Evolutionary conservation across 2,113 vertebrate genomes (phyloP).

Genomic region (Delphinapterus leucas): DNA sequence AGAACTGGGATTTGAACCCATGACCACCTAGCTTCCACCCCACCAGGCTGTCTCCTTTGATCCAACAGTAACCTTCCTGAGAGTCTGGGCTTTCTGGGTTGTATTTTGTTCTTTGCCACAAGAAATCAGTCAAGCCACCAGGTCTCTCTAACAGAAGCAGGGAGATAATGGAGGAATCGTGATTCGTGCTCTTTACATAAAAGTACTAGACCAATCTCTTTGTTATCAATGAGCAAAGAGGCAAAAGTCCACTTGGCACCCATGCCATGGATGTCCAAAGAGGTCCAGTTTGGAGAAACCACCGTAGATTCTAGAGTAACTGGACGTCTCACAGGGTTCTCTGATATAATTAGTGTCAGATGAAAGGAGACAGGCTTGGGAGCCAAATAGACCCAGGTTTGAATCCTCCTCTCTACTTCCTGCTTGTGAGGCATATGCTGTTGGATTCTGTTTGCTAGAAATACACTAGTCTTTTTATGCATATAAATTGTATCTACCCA

Average conservation of each 20-base stretch:
- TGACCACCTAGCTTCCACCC: neutral
- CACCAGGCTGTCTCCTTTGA: neutral
- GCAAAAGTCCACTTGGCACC: neutral
- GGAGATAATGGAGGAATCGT: neutral
- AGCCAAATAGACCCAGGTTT: neutral
- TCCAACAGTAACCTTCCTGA: neutral
- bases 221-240: neutral
- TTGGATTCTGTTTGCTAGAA: neutral
- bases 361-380: neutral
- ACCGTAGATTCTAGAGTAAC: neutral
- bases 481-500: neutral
- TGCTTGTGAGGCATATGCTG: neutral
- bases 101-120: neutral
- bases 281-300: neutral
- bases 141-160: constrained; percentile 1
- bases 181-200: neutral
- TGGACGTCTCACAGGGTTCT: neutral
- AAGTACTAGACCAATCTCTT: neutral
- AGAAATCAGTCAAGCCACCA: neutral
- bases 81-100: neutral
- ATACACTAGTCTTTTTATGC: neutral
- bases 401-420: neutral
- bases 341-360: neutral
- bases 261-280: neutral
- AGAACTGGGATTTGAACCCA: neutral